Evolutionary conservation across 2,888 invertebrate genomes (phyloP), one percentile per base, ranked within the genome.

Genomic region (Deilephila elpenor): DNA sequence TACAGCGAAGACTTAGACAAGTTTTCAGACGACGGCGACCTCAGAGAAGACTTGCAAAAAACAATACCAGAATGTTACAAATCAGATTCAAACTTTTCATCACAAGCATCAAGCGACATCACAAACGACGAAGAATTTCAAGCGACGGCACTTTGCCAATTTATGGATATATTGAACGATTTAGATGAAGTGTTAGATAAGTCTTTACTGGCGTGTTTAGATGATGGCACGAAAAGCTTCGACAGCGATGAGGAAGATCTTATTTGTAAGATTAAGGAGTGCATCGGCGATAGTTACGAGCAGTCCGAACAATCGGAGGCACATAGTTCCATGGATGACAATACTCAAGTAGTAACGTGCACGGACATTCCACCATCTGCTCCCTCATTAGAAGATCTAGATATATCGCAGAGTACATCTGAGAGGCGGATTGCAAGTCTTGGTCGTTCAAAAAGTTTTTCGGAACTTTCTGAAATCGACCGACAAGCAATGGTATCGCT

Each of bases 141-240:
- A 86, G 93, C 94, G 53, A 91, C 93, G 72, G 94, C 94, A 34
- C 87, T 94, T 75, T 92, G 92, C 81, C 93, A 94, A 80, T 94
- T 94, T 83, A 93, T 96, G 91, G 92, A 95, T 84, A 95, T 96
- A 76, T 88, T 96, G 78, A 95, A 95, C 81, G 95, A 95, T 84
- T 87, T 96, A 77, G 96, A 96, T 85, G 95, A 95, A 84, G 94
- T 96, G 75, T 85, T 96, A 79, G 95, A 96, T 80, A 95, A 94
- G 78, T 95, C 95, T 73, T 82, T 95, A 75, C 84, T 94, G 71
- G 92, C 92, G 73, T 91, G 93, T 77, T 89, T 94, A 70, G 93
- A 94, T 77, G 92, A 93, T 79, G 86, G 86, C 77, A 82, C 89
- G 53, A 90, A 89, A 78, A 84, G 80, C 59, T 87, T 90, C 75